Conservation (phyloP, 2,113 vertebrate genomes). For the Xenopus borealis region DNA sequence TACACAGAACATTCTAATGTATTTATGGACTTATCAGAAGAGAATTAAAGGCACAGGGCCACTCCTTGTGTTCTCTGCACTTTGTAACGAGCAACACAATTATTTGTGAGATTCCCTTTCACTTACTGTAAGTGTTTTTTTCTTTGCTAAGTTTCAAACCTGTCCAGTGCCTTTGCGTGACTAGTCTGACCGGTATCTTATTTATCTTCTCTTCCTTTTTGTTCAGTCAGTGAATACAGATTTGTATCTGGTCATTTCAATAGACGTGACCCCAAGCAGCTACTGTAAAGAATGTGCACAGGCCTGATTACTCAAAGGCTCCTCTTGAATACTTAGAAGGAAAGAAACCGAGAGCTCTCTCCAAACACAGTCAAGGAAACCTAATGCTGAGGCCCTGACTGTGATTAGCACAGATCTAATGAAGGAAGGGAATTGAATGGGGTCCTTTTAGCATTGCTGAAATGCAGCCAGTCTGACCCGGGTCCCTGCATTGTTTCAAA, state of each 20-base stretch:
- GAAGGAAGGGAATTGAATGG: slow-evolving; percentile 17
- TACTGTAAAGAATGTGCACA: fast-evolving
- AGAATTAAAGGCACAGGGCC: slow-evolving; percentile 27
- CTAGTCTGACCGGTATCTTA: slow-evolving; percentile 16
- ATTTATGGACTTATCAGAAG: too few species aligned
- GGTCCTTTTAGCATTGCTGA: slow-evolving; percentile 4
- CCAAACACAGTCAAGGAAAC: neutral
- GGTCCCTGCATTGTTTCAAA: neutral
- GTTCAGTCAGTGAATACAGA: slow-evolving; percentile 31
- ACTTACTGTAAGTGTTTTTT: slow-evolving; percentile 49
- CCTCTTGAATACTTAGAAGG: slow-evolving; percentile 23
- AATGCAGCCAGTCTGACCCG: neutral
- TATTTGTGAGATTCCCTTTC: slow-evolving; percentile 44
- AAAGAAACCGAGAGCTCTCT: slow-evolving; percentile 21
- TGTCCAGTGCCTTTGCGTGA: slow-evolving; percentile 19
- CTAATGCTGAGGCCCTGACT: neutral
- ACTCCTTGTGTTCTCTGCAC: slow-evolving; percentile 31
- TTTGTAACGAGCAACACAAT: neutral
- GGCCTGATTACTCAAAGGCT: neutral
- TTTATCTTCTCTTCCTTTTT: slow-evolving; percentile 35
- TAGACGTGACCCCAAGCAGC: neutral
- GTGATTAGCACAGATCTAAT: fast-evolving
- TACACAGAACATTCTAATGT: too few species aligned
- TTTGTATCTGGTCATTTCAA: slow-evolving; percentile 34
- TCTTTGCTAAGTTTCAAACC: slow-evolving; percentile 15